A percentile compares a stretch with the other conserved stretches of the same genome.
phyloP scores from a whole-genome alignment of 2,797 vertebrate genomes.

The Enteromius radiatus region DNA sequence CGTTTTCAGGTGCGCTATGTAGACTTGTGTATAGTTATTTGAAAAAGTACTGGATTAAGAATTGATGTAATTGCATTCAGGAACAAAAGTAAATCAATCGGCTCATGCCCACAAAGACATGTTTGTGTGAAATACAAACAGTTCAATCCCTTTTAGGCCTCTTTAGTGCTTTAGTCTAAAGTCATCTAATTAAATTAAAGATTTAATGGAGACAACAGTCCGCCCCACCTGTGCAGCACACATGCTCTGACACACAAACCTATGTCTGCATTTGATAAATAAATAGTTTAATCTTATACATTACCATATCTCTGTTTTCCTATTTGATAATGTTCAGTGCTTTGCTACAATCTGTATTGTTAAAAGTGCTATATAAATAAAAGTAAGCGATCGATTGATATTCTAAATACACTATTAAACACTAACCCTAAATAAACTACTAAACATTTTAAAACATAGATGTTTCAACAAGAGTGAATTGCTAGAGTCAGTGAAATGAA shows the following conservation, averaged over 20 bases:
- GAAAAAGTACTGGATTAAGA: not conserved
- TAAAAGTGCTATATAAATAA: no score
- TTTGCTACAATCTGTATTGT: no score
- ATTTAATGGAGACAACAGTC: conserved; percentile 52
- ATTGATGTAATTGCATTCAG: not conserved
- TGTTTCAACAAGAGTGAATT: not conserved
- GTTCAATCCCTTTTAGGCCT: conserved; percentile 55
- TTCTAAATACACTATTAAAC: not conserved
- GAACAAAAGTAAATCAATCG: not conserved
- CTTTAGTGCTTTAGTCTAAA: conserved; percentile 53
- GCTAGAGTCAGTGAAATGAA: not conserved
- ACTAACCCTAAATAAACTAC: not conserved
- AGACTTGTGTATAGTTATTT: not conserved
- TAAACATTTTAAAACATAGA: not conserved
- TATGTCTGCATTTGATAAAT: no score
- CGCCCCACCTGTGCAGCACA: not conserved
- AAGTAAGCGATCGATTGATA: no score
- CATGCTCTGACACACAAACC: conserved; percentile 2
- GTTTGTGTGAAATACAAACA: conserved; percentile 33
- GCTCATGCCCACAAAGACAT: not conserved
- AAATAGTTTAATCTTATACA: no score
- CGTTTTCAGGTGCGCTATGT: not conserved
- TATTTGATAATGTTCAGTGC: no score
- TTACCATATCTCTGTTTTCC: no score
- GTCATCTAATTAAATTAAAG: conserved; percentile 41